Conservation (phyloP, 2,888 invertebrate species). For the Junonia oenone region DNA sequence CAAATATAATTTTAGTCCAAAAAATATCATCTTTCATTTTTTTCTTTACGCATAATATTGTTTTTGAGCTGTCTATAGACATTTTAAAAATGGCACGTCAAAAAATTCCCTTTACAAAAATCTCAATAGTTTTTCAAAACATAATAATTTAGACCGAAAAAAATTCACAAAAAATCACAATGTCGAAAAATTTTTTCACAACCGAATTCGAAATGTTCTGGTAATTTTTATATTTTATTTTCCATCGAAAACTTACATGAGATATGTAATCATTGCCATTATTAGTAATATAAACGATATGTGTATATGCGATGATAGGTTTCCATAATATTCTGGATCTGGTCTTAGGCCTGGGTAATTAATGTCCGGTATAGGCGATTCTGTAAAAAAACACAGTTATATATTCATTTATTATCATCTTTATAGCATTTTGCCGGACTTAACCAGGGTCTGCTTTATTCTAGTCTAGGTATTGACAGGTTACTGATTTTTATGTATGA, state of each 20-base stretch:
- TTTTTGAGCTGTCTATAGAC: no score
- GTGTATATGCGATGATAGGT: slow-evolving; percentile 16
- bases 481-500: no score
- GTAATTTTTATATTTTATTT: not conserved
- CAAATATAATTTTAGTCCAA: no score
- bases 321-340: slow-evolving; percentile 60
- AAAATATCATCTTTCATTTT: no score
- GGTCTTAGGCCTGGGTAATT: slow-evolving; percentile 82
- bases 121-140: not conserved
- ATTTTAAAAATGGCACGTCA: not conserved
- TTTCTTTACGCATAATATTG: no score
- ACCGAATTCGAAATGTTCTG: not conserved
- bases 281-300: slow-evolving; percentile 9
- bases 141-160: not conserved
- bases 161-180: not conserved
- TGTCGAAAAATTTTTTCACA: not conserved
- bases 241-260: not conserved
- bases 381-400: slow-evolving; percentile 52
- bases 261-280: slow-evolving; percentile 7
- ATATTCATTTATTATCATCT: no score
- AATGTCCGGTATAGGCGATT: slow-evolving; percentile 85
- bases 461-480: no score
- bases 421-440: no score
- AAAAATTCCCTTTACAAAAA: not conserved
- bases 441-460: no score